These are phyloP conservation scores for Porphyrio hochstetteri DNA, from an alignment of 2,113 vertebrate species.

Conservation along the genomic window DNA sequence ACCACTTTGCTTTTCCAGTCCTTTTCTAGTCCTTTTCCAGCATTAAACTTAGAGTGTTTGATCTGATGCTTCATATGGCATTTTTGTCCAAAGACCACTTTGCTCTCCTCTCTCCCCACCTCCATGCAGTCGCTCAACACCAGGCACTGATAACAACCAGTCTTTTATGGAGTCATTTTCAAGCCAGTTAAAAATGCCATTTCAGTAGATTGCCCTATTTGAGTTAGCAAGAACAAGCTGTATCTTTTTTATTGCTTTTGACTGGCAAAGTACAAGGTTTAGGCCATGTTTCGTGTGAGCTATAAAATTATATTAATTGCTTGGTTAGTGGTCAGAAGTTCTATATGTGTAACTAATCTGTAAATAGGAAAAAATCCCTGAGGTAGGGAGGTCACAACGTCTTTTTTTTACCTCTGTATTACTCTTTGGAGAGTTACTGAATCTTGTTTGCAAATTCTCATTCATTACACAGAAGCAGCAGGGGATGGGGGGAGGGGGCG, in stretches of 20 bases:
- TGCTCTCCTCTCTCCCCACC: not conserved
- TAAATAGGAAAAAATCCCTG: slow-evolving; percentile 25
- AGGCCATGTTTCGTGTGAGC: not conserved
- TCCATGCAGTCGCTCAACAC: not conserved
- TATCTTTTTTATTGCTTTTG: slow-evolving; percentile 63
- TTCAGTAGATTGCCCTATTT: slow-evolving; percentile 52
- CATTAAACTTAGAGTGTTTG: not conserved
- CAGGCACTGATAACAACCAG: not conserved
- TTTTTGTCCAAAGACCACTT: not conserved
- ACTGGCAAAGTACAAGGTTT: slow-evolving; percentile 31
- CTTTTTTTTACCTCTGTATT: not conserved
- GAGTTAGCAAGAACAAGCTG: slow-evolving; percentile 51
- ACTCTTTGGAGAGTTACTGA: not conserved
- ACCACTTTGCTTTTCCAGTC: not conserved
- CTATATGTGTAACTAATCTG: slow-evolving; percentile 21
- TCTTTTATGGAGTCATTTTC: slow-evolving; percentile 56
- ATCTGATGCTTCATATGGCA: not conserved
- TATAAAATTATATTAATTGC: slow-evolving; percentile 52
- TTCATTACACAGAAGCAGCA: slow-evolving; percentile 6
- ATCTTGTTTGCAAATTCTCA: slow-evolving; percentile 19
- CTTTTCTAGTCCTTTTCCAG: not conserved
- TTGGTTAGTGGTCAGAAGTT: slow-evolving; percentile 35
- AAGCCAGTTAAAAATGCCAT: slow-evolving; percentile 62
- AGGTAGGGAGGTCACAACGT: not conserved
- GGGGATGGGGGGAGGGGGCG: not conserved